A percentile compares a stretch with the other conserved stretches of the same genome.
phyloP scores from a whole-genome alignment of 2,797 vertebrate genomes.

The Megalops cyprinoides region DNA sequence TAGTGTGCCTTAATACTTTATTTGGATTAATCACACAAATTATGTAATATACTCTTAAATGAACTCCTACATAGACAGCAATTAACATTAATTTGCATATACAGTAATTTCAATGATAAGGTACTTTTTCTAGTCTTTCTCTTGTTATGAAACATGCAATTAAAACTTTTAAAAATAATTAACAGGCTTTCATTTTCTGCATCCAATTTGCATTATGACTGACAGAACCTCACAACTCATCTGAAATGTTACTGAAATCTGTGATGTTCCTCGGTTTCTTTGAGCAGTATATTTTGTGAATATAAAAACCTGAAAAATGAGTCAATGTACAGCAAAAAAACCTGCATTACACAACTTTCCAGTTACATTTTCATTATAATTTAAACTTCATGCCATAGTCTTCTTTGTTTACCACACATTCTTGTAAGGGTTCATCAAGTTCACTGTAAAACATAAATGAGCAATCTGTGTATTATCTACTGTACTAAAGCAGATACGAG shows the following conservation, averaged over 20 bases:
- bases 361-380: no score
- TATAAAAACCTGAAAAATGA: not conserved
- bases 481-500: no score
- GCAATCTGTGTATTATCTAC: no score
- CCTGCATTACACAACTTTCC: no score
- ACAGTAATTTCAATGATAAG: conserved; percentile 12
- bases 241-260: not conserved
- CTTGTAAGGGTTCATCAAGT: no score
- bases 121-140: not conserved
- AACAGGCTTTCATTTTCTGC: not conserved
- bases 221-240: not conserved
- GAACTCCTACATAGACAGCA: not conserved
- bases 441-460: no score
- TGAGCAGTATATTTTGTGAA: not conserved
- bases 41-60: conserved; percentile 3
- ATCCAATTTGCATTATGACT: not conserved
- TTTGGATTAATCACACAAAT: not conserved
- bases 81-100: not conserved
- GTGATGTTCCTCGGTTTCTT: not conserved
- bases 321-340: conserved; percentile 3
- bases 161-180: not conserved
- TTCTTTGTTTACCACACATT: no score
- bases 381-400: no score
- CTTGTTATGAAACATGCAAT: conserved; percentile 12
- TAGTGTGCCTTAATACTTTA: not conserved